These are phyloP conservation scores for Epinotia bilunana DNA, from an alignment of 2,888 invertebrate genomes.

Conservation along the genomic window DNA sequence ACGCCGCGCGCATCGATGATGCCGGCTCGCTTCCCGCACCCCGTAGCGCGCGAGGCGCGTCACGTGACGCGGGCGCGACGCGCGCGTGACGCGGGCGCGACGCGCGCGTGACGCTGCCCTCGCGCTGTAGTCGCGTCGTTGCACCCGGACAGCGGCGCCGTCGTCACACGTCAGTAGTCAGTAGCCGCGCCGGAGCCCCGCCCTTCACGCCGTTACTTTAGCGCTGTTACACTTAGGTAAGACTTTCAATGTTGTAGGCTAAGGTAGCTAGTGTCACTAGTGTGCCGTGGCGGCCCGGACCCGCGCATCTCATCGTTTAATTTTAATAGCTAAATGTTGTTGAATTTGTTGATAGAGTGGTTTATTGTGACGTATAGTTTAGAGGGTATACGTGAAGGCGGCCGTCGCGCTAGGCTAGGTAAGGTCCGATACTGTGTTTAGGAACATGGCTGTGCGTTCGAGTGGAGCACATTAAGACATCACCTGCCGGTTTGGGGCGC, in stretches of 20 bases:
- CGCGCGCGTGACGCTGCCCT: background rate
- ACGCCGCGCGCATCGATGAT: slow-evolving; percentile 41
- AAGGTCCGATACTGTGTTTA: slow-evolving; percentile 76
- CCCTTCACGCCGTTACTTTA: slow-evolving; percentile 51
- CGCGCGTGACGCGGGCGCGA: background rate
- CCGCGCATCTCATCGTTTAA: slow-evolving; percentile 69
- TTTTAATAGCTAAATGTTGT: slow-evolving; percentile 84
- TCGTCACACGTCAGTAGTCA: slow-evolving; percentile 40
- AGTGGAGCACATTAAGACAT: slow-evolving; percentile 74
- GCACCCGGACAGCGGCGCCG: slow-evolving; percentile 40
- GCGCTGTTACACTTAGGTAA: slow-evolving; percentile 61
- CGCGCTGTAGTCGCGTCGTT: background rate
- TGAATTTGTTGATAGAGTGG: slow-evolving; percentile 83
- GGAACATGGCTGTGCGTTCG: slow-evolving; percentile 80
- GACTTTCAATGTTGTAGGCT: slow-evolving; percentile 72
- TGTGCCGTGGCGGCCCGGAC: slow-evolving; percentile 49
- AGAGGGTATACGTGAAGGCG: slow-evolving; percentile 72
- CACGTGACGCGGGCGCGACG: background rate
- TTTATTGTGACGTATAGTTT: slow-evolving; percentile 77
- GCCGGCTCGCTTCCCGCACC: slow-evolving; percentile 39
- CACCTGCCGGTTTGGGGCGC: slow-evolving; percentile 59
- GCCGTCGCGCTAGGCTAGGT: slow-evolving; percentile 73
- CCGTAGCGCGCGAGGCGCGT: slow-evolving; percentile 10
- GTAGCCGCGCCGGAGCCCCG: slow-evolving; percentile 45
- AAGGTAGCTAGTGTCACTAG: slow-evolving; percentile 75